Evolutionary conservation across 2,113 vertebrate genomes (phyloP), one percentile per base, ranked within the genome.

Genomic region (Eulemur rufifrons): DNA sequence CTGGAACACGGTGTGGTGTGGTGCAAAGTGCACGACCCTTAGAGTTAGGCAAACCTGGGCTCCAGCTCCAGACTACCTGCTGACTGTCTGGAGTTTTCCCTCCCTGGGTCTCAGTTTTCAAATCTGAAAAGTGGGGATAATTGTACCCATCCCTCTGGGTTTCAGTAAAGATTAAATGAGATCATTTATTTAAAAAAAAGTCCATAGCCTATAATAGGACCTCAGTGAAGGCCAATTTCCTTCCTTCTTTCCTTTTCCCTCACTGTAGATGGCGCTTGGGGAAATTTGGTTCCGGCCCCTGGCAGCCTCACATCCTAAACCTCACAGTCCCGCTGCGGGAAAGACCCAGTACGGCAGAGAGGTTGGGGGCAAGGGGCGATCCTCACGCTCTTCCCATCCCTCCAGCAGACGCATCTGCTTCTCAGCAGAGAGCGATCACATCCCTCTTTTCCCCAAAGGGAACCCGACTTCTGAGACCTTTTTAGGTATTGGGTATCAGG

Each of bases 401-500:
- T 52, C 2, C 1, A 23, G 86, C 85, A 91, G 71, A 80, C 4
- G 0, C 64, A 54, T 76, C 50, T 69, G 59, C 56, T 81, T 87
- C 93, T 77, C 4, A 0, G 88, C 77, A 82, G 64, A 80, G 7
- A 80, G 86, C 52, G 78, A 14, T n/a, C 80, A 32, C n/a, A 25
- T 63, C 27, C 32, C 71, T 42, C 76, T 83, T 85, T 45, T n/a
- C 20, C 93, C 89, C 81, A 47, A 25, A 88, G 93, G 93, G 93
- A 91, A n/a, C 21, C 73, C 13, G 25, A 42, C 86, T 73, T 88
- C 93, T n/a, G 82, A 94, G 95, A 73, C 89, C 45, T 73, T 81
- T 89, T 25, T 91, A 96, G 86, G 66, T 47, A 56, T 61, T 85
- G 81, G 47, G 54, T 91, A 29, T 91, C 95, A 89, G 83, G 47